A percentile compares a stretch with the other conserved stretches of the same genome.
Conservation (phyloP, 2,113 vertebrate species). For the Gasterosteus aculeatus region DNA sequence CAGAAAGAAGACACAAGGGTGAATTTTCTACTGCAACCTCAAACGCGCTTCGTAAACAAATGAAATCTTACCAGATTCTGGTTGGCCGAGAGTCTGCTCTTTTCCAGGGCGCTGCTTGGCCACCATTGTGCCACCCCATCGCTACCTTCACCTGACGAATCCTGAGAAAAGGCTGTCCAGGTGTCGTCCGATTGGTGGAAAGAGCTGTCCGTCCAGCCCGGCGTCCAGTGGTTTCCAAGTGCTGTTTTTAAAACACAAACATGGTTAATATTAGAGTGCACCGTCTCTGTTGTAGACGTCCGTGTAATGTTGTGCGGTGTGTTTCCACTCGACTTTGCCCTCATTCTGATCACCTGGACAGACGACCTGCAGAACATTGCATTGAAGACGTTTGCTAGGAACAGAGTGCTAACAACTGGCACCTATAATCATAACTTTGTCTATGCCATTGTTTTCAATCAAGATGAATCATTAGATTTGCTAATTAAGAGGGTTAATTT, state of each 20-base stretch:
- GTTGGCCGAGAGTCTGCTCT: constrained; percentile 36
- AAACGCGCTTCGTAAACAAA: not conserved
- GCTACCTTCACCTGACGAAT: constrained; percentile 20
- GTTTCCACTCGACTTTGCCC: not conserved
- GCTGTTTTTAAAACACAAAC: constrained; percentile 45
- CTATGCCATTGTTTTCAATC: not conserved
- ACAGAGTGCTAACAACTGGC: not conserved
- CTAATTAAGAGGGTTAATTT: not conserved
- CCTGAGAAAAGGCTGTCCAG: constrained; percentile 78
- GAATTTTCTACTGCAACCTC: not conserved
- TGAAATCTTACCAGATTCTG: constrained; percentile 63
- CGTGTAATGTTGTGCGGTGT: not conserved
- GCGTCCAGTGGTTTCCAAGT: constrained; percentile 49
- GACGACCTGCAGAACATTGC: not conserved
- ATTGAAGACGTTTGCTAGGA: not conserved
- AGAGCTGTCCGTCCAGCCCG: constrained; percentile 52
- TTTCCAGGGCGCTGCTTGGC: constrained; percentile 66
- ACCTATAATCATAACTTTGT: constrained; percentile 4
- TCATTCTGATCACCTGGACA: constrained; percentile 12
- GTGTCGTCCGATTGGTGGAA: constrained; percentile 60
- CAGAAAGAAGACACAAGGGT: not conserved
- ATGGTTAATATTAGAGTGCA: not conserved
- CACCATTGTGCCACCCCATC: constrained; percentile 74
- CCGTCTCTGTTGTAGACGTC: not conserved
- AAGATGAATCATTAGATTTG: not conserved